Evolutionary conservation across 2,113 vertebrate species (phyloP), one percentile per base, ranked within the genome.

Genomic region (Carollia perspicillata): DNA sequence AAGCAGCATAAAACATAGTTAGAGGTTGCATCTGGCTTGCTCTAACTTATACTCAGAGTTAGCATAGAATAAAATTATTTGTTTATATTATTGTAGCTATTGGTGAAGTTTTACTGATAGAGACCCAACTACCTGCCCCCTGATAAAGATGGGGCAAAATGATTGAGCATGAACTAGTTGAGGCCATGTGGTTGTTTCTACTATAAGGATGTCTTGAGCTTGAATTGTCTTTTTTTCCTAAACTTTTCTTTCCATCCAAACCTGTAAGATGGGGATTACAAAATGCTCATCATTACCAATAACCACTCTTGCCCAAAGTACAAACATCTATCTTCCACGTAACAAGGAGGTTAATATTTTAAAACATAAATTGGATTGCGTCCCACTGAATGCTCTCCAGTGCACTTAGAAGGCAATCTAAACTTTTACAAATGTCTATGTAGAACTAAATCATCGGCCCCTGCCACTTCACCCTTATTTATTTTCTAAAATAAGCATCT

Each of bases 281-380:
- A 44, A 63, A 40, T 35, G 12, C 60, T 23, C 30, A 33, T 28
- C 6, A 3, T 4, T 30, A 11, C 14, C 10, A 55, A 10, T 11
- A 8, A 7, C 22, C 49, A 10, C 22, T 23, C 11, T 37, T 49
- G 0, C 0, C 20, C n/a, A n/a, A 10, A 16, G 5, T 10, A 37
- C 16, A 49, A 13, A 58, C 1, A 16, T 5, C 40, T 35, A 20
- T 33, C 47, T 3, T 77, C 44, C 65, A 58, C 11, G 3, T 28
- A 40, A 53, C 26, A 66, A 14, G 2, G 18, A 51, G 11, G 6
- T 35, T 85, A 66, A 14, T 42, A 47, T 60, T 78, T 89, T 33
- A 72, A 42, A 92, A 55, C 1, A 6, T 47, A 53, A 30, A 7
- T 49, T 65, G 35, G 14, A 65, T 69, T 72, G 2, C 53, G 37